A percentile compares a stretch with the other conserved stretches of the same genome.
Evolutionary conservation across 2,888 invertebrate genomes (phyloP).

Genomic region (Gandaritis pyraliata): DNA sequence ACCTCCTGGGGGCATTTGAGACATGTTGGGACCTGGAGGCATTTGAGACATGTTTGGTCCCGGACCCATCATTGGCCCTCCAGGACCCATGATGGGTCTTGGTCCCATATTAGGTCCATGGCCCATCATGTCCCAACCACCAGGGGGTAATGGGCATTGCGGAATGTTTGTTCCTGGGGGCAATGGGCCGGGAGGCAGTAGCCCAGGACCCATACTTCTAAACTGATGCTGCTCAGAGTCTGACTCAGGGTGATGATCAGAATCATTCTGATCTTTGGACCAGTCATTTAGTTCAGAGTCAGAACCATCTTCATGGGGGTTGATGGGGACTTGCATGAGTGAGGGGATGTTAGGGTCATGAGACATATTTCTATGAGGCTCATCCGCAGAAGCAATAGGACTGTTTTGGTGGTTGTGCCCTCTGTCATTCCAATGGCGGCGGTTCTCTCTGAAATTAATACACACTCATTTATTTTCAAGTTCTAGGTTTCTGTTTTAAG

Average conservation of each 20-base stretch:
- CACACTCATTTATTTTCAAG: no score
- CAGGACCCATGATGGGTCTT: constrained; percentile 43
- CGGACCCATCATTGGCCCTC: constrained; percentile 46
- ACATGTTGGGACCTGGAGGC: constrained; percentile 38
- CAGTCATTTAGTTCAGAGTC: constrained; percentile 60
- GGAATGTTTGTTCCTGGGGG: constrained; percentile 45
- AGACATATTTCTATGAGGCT: constrained; percentile 33
- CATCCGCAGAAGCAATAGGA: constrained; percentile 65
- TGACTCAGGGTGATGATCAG: constrained; percentile 54
- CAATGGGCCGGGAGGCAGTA: constrained; percentile 29
- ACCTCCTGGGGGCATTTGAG: constrained; percentile 31
- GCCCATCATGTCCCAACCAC: constrained; percentile 42
- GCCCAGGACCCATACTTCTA: constrained; percentile 39
- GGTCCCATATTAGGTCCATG: constrained; percentile 46
- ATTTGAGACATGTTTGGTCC: constrained; percentile 14
- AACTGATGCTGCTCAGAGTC: constrained; percentile 45
- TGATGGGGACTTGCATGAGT: constrained; percentile 70
- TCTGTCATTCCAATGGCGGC: constrained; percentile 69
- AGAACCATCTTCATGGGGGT: constrained; percentile 60
- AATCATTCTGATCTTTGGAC: constrained; percentile 58
- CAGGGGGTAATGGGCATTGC: constrained; percentile 50
- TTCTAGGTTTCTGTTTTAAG: no score
- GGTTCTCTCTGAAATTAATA: constrained; percentile 59
- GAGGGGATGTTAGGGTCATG: constrained; percentile 58
- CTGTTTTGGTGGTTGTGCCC: constrained; percentile 61